These are phyloP conservation scores for Neotoxoptera formosana DNA, from an alignment of 1,140 invertebrate species.

Conservation along the genomic window DNA sequence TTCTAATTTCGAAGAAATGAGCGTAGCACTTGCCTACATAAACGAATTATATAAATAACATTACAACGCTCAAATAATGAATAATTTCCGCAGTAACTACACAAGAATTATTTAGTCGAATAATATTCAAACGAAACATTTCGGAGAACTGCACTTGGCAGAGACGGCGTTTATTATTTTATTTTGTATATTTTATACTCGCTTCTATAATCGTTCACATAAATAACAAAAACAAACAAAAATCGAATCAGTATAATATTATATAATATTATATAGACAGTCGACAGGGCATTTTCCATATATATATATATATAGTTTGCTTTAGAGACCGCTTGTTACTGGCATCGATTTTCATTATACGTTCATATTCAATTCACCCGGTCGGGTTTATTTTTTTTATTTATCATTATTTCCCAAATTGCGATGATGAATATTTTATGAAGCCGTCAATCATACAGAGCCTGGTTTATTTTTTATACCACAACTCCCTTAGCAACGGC, in stretches of 20 bases:
- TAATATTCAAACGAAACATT: neutral
- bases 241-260: neutral
- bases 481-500: conserved; percentile 33
- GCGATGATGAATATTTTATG: conserved; percentile 50
- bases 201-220: neutral
- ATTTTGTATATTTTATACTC: neutral
- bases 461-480: conserved; percentile 41
- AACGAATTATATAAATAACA: neutral
- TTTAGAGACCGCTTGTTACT: conserved; percentile 5
- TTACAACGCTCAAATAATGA: neutral
- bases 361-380: conserved; percentile 26
- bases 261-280: neutral
- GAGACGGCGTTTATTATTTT: neutral
- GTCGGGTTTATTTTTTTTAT: neutral
- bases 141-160: neutral
- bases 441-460: conserved; percentile 52
- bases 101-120: neutral
- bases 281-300: neutral
- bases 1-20: neutral
- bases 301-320: neutral
- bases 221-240: conserved; percentile 13
- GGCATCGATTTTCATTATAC: conserved; percentile 35
- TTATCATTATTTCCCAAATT: conserved; percentile 31
- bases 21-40: neutral
- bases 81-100: neutral